A percentile compares a stretch with the other conserved stretches of the same genome.
Evolutionary conservation across 2,113 vertebrate species (phyloP).

Genomic region (Ceratotherium simum): DNA sequence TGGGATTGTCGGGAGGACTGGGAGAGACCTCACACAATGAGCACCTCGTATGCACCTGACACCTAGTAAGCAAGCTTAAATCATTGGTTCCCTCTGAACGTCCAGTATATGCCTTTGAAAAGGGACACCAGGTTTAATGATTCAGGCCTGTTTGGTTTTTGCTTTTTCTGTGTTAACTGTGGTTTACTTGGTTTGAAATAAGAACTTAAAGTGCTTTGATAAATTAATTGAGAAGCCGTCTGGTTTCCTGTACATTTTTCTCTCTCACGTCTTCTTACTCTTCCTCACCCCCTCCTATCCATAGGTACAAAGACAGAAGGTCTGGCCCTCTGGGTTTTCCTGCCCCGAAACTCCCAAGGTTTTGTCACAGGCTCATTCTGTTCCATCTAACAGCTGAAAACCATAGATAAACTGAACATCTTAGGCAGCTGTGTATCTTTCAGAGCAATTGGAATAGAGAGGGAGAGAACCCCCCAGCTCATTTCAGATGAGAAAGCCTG

Average conservation of each 20-base stretch:
- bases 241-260: slow-evolving; percentile 78
- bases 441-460: not conserved
- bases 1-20: not conserved
- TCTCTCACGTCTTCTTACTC: not conserved
- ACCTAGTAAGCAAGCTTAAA: not conserved
- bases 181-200: slow-evolving; percentile 67
- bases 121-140: not conserved
- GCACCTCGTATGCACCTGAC: not conserved
- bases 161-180: not conserved
- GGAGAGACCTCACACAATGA: not conserved
- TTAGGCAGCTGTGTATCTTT: not conserved
- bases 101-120: not conserved
- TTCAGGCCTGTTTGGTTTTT: not conserved
- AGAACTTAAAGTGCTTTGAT: slow-evolving; percentile 82
- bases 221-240: slow-evolving; percentile 69
- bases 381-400: not conserved
- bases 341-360: not conserved
- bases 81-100: not conserved
- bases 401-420: too few relatives aligned
- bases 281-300: not conserved
- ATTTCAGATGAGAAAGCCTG: not conserved
- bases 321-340: not conserved
- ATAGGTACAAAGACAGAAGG: not conserved
- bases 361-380: not conserved
- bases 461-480: not conserved